Evolutionary conservation across 1,140 invertebrate species (phyloP).

Genomic region (Drosophila nebulosa): DNA sequence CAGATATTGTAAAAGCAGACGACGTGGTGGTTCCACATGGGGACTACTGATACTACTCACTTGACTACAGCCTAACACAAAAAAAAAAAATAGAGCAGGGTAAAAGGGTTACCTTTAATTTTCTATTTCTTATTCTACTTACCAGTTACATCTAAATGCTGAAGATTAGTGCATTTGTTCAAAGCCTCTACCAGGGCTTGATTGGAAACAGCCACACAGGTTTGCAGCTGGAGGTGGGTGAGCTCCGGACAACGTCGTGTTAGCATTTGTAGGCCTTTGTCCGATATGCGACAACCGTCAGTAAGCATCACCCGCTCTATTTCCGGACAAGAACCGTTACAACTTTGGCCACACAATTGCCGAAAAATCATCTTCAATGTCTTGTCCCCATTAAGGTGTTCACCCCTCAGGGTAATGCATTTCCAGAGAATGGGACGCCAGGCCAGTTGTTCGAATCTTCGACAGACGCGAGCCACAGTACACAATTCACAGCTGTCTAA

Average conservation of each 20-base stretch:
- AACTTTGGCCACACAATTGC: slow-evolving; percentile 83
- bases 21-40: slow-evolving; percentile 84
- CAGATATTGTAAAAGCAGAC: slow-evolving; percentile 86
- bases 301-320: slow-evolving; percentile 86
- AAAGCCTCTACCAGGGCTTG: slow-evolving; percentile 76
- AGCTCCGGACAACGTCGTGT: slow-evolving; percentile 88
- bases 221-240: slow-evolving; percentile 87
- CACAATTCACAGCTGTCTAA: slow-evolving; percentile 90
- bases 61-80: slow-evolving; percentile 84
- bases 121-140: slow-evolving; percentile 24
- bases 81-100: neutral
- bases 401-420: slow-evolving; percentile 85
- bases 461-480: slow-evolving; percentile 89
- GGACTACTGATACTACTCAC: slow-evolving; percentile 87
- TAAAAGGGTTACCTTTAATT: neutral
- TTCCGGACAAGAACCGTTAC: slow-evolving; percentile 83
- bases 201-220: slow-evolving; percentile 84
- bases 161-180: slow-evolving; percentile 86
- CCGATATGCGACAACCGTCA: slow-evolving; percentile 88
- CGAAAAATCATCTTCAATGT: slow-evolving; percentile 86
- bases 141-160: slow-evolving; percentile 89
- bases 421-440: slow-evolving; percentile 91
- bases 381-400: slow-evolving; percentile 86
- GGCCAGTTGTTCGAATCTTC: slow-evolving; percentile 90
- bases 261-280: slow-evolving; percentile 87